Evolutionary conservation across 1,140 invertebrate species (phyloP), one percentile per base, ranked within the genome.

Genomic region (Meloidogyne hapla): DNA sequence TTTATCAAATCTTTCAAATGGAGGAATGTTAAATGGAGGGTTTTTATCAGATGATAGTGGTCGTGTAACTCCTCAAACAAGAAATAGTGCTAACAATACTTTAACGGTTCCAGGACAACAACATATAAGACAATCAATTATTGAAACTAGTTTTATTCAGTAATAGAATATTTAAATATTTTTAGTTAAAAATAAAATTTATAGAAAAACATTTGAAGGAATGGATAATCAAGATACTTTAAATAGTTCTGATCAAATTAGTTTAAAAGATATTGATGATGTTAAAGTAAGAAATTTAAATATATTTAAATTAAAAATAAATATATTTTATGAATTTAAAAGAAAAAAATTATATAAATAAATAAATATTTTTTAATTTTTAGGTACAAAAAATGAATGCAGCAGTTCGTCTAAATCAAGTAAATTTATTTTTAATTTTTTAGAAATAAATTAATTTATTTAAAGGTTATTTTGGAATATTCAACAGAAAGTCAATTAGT

Each of bases 401-500:
- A 42, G 96, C 96, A 62, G 93, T 99, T 40, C 94, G 95, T 89
- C 89, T 99, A 77, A 99, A 99, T 88, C 95, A 98, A 90, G 71
- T 73, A 61, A 45, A 8, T 2, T 25, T 63, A 25, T 15, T 28
- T 63, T 10, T 26, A 12, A 25, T 21, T 61, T 28, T 64, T 73
- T 63, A 23, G 3, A 26, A 13, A 38, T 5, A 63, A 5, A 65
- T 15, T 61, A 3, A 25, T 33, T 72, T 40, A 63, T 62, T 23
- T 28, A 42, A 61, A 73, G 71, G 94, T 96, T 68, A 98, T 99
- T 87, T 92, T 95, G 75, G 93, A 94, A 85, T 95, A 95, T 89
- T 98, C 95, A 76, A 93, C 95, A 87, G 94, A 96, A 88, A 93
- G 96, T 88, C 94, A 98, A 89, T 90, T 99, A 81, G 95, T 99